Base-by-base conservation (phyloP, 2,797 vertebrate genomes). In the Acomys russatus region DNA sequence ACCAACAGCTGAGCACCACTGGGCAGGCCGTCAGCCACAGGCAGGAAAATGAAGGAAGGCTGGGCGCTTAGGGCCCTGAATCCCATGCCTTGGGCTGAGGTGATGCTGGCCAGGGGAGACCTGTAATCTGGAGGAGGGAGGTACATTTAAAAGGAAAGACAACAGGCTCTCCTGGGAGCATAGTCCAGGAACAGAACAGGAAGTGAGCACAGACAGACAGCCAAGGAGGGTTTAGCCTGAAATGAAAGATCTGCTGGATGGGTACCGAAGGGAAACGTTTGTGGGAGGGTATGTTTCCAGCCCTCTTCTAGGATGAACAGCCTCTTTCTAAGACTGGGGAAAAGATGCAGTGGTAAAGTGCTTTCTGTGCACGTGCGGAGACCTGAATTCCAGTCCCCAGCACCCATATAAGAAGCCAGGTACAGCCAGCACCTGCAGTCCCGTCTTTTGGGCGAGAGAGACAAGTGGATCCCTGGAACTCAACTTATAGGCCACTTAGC, bases 211-310 rank as follows among this genome's bases (percentile, higher is more conserved):
- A 10, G 1, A 17, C 12, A 15, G 25, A 76, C 3, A 25, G n/a
- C 74, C 64, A 3, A 11, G 28, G 64, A 2, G n/a, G 14, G 38
- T 28, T 79, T 11, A 33, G 70, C 15, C 49, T 4, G 56, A 66
- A 70, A 33, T 33, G 59, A 20, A 91, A 68, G 10, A 38, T 1
- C 14, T 28, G 84, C 86, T 2, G 10, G 54, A 15, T 68, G 68
- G 18, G 15, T 11, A 3, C n/a, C 9, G 3, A 10, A 70, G 61
- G 4, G 11, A 14, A 63, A 15, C 6, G 9, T 35, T 15, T 49
- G 25, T 22, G 22, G 4, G 23, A 12, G 6, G 8, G 54, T 56
- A 3, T 1, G 1, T 14, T 18, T 8, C 28, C 3, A 33, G 38
- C 5, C 61, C 18, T 33, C 0, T 83, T 87, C 10, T 6, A 25